Conservation (phyloP, 2,888 invertebrate genomes). For the Nomada ferruginata region DNA sequence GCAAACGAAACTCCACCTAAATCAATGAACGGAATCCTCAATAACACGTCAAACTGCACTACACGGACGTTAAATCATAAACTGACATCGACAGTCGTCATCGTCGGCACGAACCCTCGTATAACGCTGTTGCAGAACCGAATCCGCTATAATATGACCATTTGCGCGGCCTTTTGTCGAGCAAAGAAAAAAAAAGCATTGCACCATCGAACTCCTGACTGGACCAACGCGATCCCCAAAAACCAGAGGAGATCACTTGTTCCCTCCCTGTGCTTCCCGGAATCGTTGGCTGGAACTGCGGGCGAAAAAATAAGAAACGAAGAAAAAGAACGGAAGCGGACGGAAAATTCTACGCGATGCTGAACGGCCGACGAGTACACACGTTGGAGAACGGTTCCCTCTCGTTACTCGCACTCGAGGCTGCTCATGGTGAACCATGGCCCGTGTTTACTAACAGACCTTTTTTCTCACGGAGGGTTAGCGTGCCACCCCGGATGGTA, state of each 20-base stretch:
- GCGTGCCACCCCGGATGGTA: neutral
- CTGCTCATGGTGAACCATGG: constrained; percentile 18
- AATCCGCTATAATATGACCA: neutral
- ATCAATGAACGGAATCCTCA: neutral
- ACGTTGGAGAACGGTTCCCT: neutral
- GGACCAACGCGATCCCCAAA: neutral
- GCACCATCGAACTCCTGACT: neutral
- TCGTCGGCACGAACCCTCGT: neutral
- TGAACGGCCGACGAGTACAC: constrained; percentile 34
- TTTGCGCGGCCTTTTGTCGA: neutral
- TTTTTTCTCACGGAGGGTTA: constrained; percentile 66
- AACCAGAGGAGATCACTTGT: neutral
- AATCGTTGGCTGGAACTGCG: neutral
- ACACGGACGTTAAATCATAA: neutral
- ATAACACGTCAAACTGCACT: neutral
- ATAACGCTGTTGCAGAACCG: neutral
- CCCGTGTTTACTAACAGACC: constrained; percentile 63
- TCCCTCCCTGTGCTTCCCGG: neutral
- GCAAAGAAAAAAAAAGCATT: neutral
- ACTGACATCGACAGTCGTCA: neutral
- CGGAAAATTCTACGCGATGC: neutral
- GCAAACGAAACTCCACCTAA: too few relatives aligned
- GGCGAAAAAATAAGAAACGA: neutral
- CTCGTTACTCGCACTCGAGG: constrained; percentile 15
- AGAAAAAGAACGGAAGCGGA: neutral